These are phyloP conservation scores for Malurus splendens DNA, from an alignment of 2,797 vertebrate genomes.

Conservation along the genomic window DNA sequence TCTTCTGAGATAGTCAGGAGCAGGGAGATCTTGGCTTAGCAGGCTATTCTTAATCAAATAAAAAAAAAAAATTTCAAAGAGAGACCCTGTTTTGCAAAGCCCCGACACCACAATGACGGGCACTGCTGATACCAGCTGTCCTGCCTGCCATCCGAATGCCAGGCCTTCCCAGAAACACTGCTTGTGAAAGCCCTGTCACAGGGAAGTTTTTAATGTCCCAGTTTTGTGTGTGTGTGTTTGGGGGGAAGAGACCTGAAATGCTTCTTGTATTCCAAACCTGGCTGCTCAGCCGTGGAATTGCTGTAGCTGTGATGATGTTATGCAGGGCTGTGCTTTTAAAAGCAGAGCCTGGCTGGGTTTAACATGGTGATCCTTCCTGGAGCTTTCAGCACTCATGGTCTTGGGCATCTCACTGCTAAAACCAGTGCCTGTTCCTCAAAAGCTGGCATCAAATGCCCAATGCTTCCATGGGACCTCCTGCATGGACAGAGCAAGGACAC, in stretches of 20 bases:
- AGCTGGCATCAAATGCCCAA: neutral
- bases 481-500: neutral
- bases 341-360: neutral
- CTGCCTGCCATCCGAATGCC: neutral
- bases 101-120: neutral
- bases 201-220: rapidly evolving
- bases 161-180: neutral
- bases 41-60: neutral
- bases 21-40: neutral
- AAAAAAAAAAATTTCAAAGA: neutral
- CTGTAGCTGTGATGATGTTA: neutral
- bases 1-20: neutral
- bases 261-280: neutral
- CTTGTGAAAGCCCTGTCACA: neutral
- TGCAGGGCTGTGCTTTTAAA: neutral
- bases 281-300: neutral
- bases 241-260: neutral
- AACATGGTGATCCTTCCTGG: rapidly evolving
- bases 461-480: neutral
- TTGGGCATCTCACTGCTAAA: neutral
- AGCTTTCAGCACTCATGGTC: neutral
- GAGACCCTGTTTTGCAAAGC: neutral
- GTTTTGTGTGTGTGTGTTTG: rapidly evolving
- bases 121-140: neutral
- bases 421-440: neutral